Base-by-base conservation (phyloP, 2,888 invertebrate genomes). In the Tinea pellionella region DNA sequence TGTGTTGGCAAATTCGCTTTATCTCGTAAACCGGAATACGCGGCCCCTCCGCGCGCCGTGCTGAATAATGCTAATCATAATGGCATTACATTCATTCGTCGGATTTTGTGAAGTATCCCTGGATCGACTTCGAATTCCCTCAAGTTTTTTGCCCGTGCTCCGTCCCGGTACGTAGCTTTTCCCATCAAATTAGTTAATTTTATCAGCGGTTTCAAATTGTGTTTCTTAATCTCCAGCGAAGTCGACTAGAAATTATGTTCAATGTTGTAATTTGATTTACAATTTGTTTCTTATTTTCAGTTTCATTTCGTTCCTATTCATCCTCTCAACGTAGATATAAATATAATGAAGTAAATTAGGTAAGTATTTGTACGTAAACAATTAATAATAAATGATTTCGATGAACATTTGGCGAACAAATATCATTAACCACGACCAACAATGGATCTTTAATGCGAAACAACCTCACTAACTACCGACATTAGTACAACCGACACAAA, bases 31-130 rank as follows among this genome's bases (percentile, higher is more conserved):
- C 86, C 80, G 82, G 85, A 82, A 84, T 85, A 76, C 69, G 69
- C 74, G 73, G 78, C 77, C 80, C 83, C 83, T 82, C 72, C 73
- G 70, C 32, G 68, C 83, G 81, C 72, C 73, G 70, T 19, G 68
- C 69, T 71, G 75, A 82, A 83, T 85, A 83, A 85, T 83, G 83
- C 85, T 86, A 86, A 87, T 87, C 83, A 79, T 85, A 86, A 86
- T 84, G 75, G 80, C 78, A 86, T 84, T 86, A 86, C 83, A 81
- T 84, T 84, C 80, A 83, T 84, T 83, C 80, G 73, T 64, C 66
- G 80, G 77, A 80, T 81, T 78, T 80, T 78, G 77, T 85, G 77
- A 78, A 85, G 85, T 81, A 80, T 83, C 75, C 68, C 69, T 67
- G 72, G 76, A 76, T 75, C 72, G 72, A 68, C 64, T 66, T 66